phyloP scores from a whole-genome alignment of 1,140 invertebrate species.

The Theocolax elegans region DNA sequence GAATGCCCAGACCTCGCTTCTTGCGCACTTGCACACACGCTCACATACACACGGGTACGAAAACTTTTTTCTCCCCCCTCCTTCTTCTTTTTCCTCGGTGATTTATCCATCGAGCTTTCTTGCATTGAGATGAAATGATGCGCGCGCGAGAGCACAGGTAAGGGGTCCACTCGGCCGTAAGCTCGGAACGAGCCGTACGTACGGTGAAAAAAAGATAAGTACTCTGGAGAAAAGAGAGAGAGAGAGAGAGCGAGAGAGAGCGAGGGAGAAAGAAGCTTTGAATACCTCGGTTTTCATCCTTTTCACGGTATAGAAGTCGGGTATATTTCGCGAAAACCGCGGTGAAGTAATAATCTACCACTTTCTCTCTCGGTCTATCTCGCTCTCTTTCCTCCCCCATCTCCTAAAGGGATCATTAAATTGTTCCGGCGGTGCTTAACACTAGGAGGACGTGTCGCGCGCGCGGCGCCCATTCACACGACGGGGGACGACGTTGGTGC shows the following conservation, averaged over 20 bases:
- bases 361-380: slow-evolving; percentile 14
- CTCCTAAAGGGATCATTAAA: slow-evolving; percentile 69
- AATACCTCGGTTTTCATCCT: too few relatives aligned
- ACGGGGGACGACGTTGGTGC: slow-evolving; percentile 50
- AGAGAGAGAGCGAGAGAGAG: too few relatives aligned
- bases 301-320: too few relatives aligned
- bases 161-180: slow-evolving; percentile 51
- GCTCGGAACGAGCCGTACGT: slow-evolving; percentile 45
- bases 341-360: slow-evolving; percentile 3
- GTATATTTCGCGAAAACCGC: too few relatives aligned
- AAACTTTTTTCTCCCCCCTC: not conserved
- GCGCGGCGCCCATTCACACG: not conserved
- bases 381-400: slow-evolving; percentile 37
- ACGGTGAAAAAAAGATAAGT: slow-evolving; percentile 45
- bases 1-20: too few relatives aligned
- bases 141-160: slow-evolving; percentile 53
- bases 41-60: too few relatives aligned
- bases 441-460: slow-evolving; percentile 12
- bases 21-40: too few relatives aligned
- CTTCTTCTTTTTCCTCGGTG: not conserved
- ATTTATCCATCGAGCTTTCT: slow-evolving; percentile 7
- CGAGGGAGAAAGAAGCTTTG: too few relatives aligned
- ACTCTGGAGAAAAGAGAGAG: not conserved
- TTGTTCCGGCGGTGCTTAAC: slow-evolving; percentile 65
- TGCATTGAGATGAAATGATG: slow-evolving; percentile 60